Conservation (phyloP, 2,888 invertebrate species). For the Agriotes lineatus region DNA sequence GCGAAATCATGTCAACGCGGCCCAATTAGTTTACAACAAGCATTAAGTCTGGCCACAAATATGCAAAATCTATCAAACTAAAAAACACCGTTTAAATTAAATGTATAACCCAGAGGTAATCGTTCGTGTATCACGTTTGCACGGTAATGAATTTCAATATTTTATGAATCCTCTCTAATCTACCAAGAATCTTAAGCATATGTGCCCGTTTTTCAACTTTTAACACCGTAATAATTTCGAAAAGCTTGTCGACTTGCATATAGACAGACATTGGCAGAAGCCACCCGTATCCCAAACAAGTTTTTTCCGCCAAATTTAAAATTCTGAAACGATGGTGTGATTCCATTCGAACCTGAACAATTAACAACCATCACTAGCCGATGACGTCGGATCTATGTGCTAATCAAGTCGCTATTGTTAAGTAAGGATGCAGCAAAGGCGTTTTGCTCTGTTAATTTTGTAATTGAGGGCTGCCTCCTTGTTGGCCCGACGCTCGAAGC, state of each 20-base stretch:
- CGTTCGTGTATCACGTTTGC: constrained; percentile 20
- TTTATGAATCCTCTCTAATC: background rate
- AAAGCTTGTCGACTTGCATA: background rate
- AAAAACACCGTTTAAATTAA: constrained; percentile 8
- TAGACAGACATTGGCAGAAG: background rate
- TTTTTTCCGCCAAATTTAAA: background rate
- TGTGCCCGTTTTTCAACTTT: background rate
- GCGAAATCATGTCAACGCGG: constrained; percentile 19
- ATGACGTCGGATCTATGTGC: constrained; percentile 55
- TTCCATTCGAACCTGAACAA: background rate
- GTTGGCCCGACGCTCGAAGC: background rate
- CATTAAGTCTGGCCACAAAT: constrained; percentile 2
- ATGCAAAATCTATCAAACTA: constrained; percentile 11
- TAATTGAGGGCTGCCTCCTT: too few species aligned
- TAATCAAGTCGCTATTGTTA: constrained; percentile 49
- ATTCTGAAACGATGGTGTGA: background rate
- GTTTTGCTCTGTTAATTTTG: too few species aligned
- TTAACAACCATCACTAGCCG: constrained; percentile 10
- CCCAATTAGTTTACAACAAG: constrained; percentile 28
- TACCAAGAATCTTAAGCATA: background rate
- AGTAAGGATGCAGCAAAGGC: too few species aligned
- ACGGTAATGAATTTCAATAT: constrained; percentile 14
- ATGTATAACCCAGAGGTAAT: constrained; percentile 38
- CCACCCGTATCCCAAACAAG: background rate
- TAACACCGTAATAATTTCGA: background rate